phyloP scores from a whole-genome alignment of 2,888 invertebrate genomes.

The Malthinus seriepunctatus region DNA sequence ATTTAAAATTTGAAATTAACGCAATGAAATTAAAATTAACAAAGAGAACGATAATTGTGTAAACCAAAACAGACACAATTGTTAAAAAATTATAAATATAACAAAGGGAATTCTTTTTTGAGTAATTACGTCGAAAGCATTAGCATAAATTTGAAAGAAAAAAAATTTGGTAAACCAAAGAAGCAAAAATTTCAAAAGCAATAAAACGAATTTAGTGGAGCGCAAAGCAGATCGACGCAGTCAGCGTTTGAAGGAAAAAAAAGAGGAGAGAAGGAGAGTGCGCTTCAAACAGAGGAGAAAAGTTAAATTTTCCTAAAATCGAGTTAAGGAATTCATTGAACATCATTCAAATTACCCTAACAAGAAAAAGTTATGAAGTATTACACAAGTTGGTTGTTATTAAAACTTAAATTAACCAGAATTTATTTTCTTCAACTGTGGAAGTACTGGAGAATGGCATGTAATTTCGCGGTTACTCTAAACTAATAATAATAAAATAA shows the following conservation, averaged over 20 bases:
- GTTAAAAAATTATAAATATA: too few relatives aligned
- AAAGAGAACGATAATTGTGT: too few relatives aligned
- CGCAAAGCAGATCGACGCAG: constrained; percentile 1
- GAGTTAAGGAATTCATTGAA: constrained; percentile 40
- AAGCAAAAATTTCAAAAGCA: not conserved
- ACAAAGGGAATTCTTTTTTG: too few relatives aligned
- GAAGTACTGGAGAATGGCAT: not conserved
- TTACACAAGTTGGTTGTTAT: constrained; percentile 35
- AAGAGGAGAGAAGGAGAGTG: not conserved
- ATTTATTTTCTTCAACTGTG: not conserved
- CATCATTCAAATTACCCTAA: constrained; percentile 45
- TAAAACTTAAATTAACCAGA: constrained; percentile 12
- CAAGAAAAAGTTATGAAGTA: constrained; percentile 33
- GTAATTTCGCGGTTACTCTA: not conserved
- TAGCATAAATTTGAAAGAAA: too few relatives aligned
- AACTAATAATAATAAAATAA: too few relatives aligned
- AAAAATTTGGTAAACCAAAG: not conserved
- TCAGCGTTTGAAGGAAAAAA: not conserved
- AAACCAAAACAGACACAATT: too few relatives aligned
- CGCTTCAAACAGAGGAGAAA: not conserved
- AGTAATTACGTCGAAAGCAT: too few relatives aligned
- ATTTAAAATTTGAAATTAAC: too few relatives aligned
- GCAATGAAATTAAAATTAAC: too few relatives aligned
- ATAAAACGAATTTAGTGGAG: constrained; percentile 4
- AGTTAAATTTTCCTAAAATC: constrained; percentile 5